Base-by-base conservation (phyloP, 2,113 vertebrate genomes). In the Girardinichthys multiradiatus region DNA sequence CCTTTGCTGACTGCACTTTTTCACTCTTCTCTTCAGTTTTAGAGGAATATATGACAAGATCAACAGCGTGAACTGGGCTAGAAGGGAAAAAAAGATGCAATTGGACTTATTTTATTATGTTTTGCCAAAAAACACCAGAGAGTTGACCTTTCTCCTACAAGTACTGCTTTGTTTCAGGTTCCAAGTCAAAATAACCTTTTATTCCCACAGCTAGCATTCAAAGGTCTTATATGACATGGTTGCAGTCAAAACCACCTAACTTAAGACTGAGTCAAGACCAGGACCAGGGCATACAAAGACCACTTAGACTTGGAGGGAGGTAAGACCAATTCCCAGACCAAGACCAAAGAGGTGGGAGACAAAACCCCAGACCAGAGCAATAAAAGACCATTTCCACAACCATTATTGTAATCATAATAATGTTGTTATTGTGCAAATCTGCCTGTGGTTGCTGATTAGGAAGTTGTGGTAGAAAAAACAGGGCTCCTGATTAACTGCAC, bases 1-100 rank as follows among this genome's bases (percentile, higher is more conserved):
- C 72, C 29, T 17, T 57, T 28, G 11, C 17, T 21, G 79, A 63
- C 78, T 83, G 83, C n/a, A 33, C 67, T 79, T 54, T 74, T 76
- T 79, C 59, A 64, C 66, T 64, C 11, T 54, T 60, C 72, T 67
- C 37, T 14, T 10, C 57, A 27, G 62, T 78, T 62, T 83, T 76
- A 68, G 2, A 74, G 7, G 58, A 76, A 51, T 78, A 57, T 58
- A 39, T 65, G 63, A 69, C 57, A 58, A 64, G 29, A 19, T 30
- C 28, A 45, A 45, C 10, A 37, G 45, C 84, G 80, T 77, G 82
- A 82, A 83, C 31, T 64, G 42, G 17, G 42, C 11, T 77, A 29
- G 8, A 19, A 29, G 10, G 19, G 35, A 31, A 54, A 51, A 54
- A 19, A 5, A 19, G 14, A 45, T 45, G n/a, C n/a, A n/a, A n/a